Evolutionary conservation across 2,113 vertebrate species (phyloP), one percentile per base, ranked within the genome.

Genomic region (Bungarus multicinctus): DNA sequence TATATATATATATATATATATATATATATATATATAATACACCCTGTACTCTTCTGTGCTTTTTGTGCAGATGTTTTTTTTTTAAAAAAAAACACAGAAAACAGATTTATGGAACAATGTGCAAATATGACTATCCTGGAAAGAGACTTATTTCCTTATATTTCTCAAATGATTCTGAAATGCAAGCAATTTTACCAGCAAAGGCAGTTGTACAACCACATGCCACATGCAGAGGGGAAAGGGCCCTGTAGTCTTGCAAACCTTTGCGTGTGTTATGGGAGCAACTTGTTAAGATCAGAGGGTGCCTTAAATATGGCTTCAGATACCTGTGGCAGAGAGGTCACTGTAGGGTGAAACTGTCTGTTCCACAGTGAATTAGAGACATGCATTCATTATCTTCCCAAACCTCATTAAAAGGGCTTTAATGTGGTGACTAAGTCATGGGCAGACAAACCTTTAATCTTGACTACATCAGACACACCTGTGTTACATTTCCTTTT

Each of bases 401-500:
- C 96, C 93, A 92, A 96, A 94, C 94, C 96, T 98, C 97, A 98
- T 98, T 98, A 98, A 98, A 97, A 97, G 20, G 0, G 94, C 97
- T 98, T 98, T 98, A 97, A 97, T 97, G 96, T 97, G 96, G 97
- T 96, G 96, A 95, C 34, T 96, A 97, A 96, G 96, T 97, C 97
- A 96, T 97, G 96, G 97, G 97, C 94, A 97, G 96, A 97, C 95
- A 97, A 96, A 97, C 94, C 97, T 98, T 98, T 98, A 97, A 98
- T 98, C 97, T 97, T 97, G 94, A 94, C 96, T 96, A 93, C 97
- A 97, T 97, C 97, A 97, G 97, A 95, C 96, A 96, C 98, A 98
- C 97, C 97, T 98, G 97, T 96, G 95, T 98, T 97, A 97, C 95
- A 97, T 98, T 98, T 98, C 97, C 97, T 98, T 94, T 96, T 93